Evolutionary conservation across 1,140 invertebrate genomes (phyloP), one percentile per base, ranked within the genome.

Genomic region (Dreissena polymorpha): DNA sequence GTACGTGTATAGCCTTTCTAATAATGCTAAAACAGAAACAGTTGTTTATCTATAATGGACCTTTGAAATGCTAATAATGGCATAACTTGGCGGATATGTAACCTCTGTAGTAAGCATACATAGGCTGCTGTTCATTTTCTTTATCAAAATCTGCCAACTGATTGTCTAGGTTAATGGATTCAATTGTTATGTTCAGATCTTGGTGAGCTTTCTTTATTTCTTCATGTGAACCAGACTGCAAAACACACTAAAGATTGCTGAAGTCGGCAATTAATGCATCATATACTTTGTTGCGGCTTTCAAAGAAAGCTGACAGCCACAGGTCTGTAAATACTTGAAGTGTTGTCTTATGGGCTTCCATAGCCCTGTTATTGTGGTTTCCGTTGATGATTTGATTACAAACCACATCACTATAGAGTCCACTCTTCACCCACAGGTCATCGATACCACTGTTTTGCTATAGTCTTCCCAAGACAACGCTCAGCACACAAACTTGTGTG

Each of bases 381-480:
- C 68, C 68, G 23, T 70, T 70, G 39, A 70, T 70, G 3, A 70
- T 70, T 49, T 70, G 68, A 70, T 49, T 49, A 27, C 16, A 16
- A 27, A 70, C 68, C 18, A 70, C 39, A 18, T 29, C 27, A 50
- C 68, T 70, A 50, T 70, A 70, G 18, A 70, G 23, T 16, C 68
- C 68, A 29, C 29, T 50, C 39, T 49, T 29, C 13, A 70, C 23
- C 68, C 68, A 70, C 18, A 50, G 13, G 14, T 29, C 39, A 49
- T 70, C 68, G 13, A 70, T 70, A 70, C 68, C 68, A 70, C 68
- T 70, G 2, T 70, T 16, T 27, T 70, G n/a, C 68, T 18, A 70
- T 27, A n/a, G 39, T 70, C 39, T 70, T 70, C 13, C 68, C 68
- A 18, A 70, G 39, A 70, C 68, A 70, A 12, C 29, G 27, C 27